phyloP scores from a whole-genome alignment of 1,140 invertebrate genomes.

The Thalassaphorura encarpata region DNA sequence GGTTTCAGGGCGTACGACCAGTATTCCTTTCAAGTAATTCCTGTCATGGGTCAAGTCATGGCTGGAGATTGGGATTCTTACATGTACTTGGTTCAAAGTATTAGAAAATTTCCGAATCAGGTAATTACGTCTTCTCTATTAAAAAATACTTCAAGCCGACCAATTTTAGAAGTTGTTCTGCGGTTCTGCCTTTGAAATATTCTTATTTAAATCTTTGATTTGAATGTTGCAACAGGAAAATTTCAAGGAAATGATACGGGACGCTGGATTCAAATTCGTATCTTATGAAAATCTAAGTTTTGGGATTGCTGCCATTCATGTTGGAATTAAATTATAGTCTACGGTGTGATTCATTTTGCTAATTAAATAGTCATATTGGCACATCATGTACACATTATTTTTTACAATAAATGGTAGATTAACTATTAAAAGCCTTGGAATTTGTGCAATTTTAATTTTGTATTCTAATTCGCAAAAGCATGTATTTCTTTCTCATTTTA shows the following conservation, averaged over 20 bases:
- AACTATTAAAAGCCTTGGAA: too few relatives aligned
- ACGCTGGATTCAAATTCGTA: slow-evolving; percentile 75
- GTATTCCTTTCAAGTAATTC: slow-evolving; percentile 97
- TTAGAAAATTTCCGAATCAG: slow-evolving; percentile 90
- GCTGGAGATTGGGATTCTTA: slow-evolving; percentile 95
- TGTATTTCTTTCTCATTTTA: too few relatives aligned
- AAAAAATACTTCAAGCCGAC: too few relatives aligned
- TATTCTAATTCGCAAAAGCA: too few relatives aligned
- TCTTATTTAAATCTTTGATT: slow-evolving; percentile 5
- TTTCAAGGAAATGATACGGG: slow-evolving; percentile 77
- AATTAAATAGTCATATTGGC: too few relatives aligned
- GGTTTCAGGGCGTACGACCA: slow-evolving; percentile 74
- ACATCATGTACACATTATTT: too few relatives aligned
- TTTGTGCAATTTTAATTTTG: too few relatives aligned
- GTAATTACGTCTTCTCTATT: slow-evolving; percentile 38
- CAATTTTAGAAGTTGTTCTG: background rate
- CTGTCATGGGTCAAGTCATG: slow-evolving; percentile 85
- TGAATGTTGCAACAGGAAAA: slow-evolving; percentile 54
- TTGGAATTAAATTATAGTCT: slow-evolving; percentile 71
- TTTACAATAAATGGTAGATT: too few relatives aligned
- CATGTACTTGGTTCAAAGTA: slow-evolving; percentile 97
- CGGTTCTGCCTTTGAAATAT: background rate
- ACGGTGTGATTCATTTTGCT: background rate
- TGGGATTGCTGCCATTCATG: slow-evolving; percentile 86
- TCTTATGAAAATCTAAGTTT: slow-evolving; percentile 81